Base-by-base conservation (phyloP, 1,140 invertebrate species). In the Tetragonula clypearis region DNA sequence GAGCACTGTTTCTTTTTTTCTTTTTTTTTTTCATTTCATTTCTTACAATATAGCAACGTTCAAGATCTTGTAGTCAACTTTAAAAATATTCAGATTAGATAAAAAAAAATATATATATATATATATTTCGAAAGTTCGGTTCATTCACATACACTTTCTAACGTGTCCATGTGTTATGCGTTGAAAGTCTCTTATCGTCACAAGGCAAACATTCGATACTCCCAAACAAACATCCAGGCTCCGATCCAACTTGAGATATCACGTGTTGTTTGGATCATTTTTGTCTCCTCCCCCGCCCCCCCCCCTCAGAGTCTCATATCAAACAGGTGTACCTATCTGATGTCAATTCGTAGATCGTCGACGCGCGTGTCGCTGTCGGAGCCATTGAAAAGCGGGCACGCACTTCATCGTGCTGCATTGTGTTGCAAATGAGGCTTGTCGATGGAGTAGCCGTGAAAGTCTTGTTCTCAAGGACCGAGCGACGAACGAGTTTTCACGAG, bases 391-490 rank as follows among this genome's bases (percentile, higher is more conserved):
- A 84, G 49, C 81, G 69, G 83, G 35, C 60, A 26, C 74, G 68
- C 58, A 73, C 86, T 87, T 87, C 84, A 78, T 75, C 56, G 73
- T 78, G n/a, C 79, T 78, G n/a, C 79, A 85, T 82, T 85, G 66
- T 74, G 73, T 85, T 81, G 79, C 77, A 85, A 85, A 81, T 81
- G 73, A 85, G 76, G 58, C 85, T 23, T 9, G 35, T 41, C 49
- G 21, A 65, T 35, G n/a, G 68, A 66, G 19, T n/a, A 68, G 78
- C 11, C 56, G 78, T 68, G 79, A 85, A 81, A 81, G 84, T 74
- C n/a, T n/a, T 62, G 0, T 72, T 35, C n/a, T 23, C 30, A 4
- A 26, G 68, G 56, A 82, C 72, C 58, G 17, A 41, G 19, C n/a
- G 56, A 73, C 65, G 65, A 66, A 26, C 65, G 30, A 35, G 30